Percentiles rank a stretch among this genome's conserved stretches.
Conservation (phyloP, 2,113 vertebrate genomes). For the Mastomys natalensis region DNA sequence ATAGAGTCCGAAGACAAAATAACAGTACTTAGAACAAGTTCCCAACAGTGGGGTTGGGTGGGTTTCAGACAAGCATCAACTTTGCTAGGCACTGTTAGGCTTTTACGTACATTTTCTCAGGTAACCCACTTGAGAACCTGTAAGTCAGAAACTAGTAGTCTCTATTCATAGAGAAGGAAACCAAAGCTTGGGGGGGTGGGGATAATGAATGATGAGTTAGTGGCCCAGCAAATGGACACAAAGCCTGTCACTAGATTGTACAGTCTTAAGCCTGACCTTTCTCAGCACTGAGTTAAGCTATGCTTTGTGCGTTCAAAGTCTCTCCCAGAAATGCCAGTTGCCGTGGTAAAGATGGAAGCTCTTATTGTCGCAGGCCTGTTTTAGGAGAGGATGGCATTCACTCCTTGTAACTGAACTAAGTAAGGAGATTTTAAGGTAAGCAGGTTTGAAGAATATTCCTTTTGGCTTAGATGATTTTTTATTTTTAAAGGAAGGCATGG, state of each 20-base stretch:
- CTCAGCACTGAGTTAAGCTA: not conserved
- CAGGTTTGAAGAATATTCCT: not conserved
- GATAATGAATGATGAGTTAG: not conserved
- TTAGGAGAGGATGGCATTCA: not conserved
- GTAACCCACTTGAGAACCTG: not conserved
- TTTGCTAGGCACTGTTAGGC: not conserved
- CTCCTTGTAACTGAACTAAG: not conserved
- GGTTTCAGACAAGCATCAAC: not conserved
- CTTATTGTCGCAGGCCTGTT: not conserved
- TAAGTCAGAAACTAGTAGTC: not conserved
- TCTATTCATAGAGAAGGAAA: not conserved
- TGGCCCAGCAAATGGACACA: not conserved
- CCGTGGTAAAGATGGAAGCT: not conserved
- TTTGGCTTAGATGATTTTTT: not conserved
- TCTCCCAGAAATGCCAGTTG: not conserved
- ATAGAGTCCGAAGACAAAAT: too few species aligned
- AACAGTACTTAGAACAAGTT: too few species aligned
- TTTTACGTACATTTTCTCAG: not conserved
- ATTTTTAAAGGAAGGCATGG: not conserved
- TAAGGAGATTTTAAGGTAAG: constrained; percentile 35
- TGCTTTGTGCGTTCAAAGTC: constrained; percentile 34
- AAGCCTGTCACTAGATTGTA: not conserved
- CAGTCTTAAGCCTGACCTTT: not conserved
- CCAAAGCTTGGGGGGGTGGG: not conserved
- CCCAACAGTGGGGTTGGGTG: not conserved